These are phyloP conservation scores for Odontesthes bonariensis DNA, from an alignment of 2,113 vertebrate genomes.

Conservation along the genomic window DNA sequence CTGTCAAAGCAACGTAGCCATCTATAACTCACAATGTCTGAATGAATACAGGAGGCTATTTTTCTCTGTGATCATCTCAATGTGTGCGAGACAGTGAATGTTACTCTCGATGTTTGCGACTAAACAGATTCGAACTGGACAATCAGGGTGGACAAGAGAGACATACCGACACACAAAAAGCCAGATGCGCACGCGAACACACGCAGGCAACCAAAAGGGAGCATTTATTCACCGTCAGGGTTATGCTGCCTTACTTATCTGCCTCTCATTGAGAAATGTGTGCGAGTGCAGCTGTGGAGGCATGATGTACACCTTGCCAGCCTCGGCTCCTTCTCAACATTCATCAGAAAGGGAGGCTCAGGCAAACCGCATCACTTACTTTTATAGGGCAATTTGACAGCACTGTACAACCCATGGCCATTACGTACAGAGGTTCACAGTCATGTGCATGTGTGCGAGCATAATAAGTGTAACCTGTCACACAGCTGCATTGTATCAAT, in stretches of 20 bases:
- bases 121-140: constrained; percentile 22
- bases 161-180: constrained; percentile 16
- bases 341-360: constrained; percentile 67
- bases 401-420: constrained; percentile 47
- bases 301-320: constrained; percentile 71
- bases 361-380: constrained; percentile 73
- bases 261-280: constrained; percentile 54
- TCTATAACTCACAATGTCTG: constrained; percentile 61
- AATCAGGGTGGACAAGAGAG: constrained; percentile 11
- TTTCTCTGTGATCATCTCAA: constrained; percentile 20
- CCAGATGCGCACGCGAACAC: constrained; percentile 14
- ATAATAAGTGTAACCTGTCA: constrained; percentile 37
- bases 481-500: constrained; percentile 20
- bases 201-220: constrained; percentile 19
- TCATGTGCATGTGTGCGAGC: constrained; percentile 12
- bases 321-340: constrained; percentile 62
- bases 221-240: constrained; percentile 48
- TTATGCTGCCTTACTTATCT: constrained; percentile 54
- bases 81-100: constrained; percentile 14
- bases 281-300: constrained; percentile 28
- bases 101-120: constrained; percentile 22
- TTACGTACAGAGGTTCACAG: constrained; percentile 39
- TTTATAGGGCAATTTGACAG: constrained; percentile 75
- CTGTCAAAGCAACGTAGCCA: constrained; percentile 46
- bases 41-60: constrained; percentile 43